These are phyloP conservation scores for Corythoichthys intestinalis DNA, from an alignment of 2,113 vertebrate genomes.

Conservation along the genomic window DNA sequence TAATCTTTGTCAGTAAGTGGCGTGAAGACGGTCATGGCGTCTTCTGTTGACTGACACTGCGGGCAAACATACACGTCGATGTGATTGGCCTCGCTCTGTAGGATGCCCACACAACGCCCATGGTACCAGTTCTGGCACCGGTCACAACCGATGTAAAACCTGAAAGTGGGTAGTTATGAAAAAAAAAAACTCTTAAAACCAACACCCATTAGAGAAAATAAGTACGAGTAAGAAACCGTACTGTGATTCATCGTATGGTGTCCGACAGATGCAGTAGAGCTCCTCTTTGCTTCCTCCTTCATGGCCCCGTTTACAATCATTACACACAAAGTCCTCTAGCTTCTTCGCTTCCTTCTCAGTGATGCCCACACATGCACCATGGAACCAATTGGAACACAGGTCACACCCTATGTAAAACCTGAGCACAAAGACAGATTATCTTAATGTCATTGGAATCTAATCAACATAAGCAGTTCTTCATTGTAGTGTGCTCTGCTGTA, in stretches of 20 bases:
- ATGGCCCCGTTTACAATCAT: constrained; percentile 95
- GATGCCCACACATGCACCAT: constrained; percentile 97
- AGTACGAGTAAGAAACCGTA: constrained; percentile 19
- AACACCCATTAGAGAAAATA: neutral
- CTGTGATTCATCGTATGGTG: constrained; percentile 76
- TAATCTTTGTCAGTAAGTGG: constrained; percentile 96
- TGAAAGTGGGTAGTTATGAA: constrained; percentile 31
- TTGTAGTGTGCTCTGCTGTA: neutral
- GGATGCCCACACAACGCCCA: constrained; percentile 95
- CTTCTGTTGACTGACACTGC: constrained; percentile 96
- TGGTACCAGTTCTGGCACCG: constrained; percentile 99
- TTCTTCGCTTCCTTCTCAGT: constrained; percentile 99
- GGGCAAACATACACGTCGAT: constrained; percentile 98
- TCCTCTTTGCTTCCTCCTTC: constrained; percentile 90
- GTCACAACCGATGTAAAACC: constrained; percentile 98
- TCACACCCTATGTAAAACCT: constrained; percentile 99
- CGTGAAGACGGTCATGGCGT: constrained; percentile 97
- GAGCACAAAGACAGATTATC: constrained; percentile 11
- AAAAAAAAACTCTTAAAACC: neutral
- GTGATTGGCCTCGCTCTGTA: constrained; percentile 95
- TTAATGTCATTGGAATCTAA: neutral
- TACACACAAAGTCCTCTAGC: constrained; percentile 99
- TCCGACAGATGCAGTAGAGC: constrained; percentile 76
- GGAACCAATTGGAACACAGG: constrained; percentile 99
- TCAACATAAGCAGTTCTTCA: neutral